These are phyloP conservation scores for Heliconius congener DNA, from an alignment of 1,140 invertebrate species.

Conservation along the genomic window DNA sequence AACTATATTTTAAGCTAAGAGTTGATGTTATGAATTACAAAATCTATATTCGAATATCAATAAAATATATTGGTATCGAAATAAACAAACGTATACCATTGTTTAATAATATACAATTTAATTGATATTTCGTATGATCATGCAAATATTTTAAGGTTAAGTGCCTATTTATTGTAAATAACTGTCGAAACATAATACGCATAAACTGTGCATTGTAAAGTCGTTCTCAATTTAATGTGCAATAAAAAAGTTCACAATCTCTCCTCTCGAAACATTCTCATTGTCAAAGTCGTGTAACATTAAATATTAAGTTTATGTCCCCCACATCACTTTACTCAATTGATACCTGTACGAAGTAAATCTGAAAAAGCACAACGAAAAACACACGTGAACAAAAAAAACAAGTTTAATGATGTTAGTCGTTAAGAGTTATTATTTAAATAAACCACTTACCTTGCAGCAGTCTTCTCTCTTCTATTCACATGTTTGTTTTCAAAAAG, in stretches of 20 bases:
- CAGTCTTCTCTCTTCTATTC: constrained; percentile 48
- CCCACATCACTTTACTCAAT: constrained; percentile 46
- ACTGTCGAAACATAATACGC: constrained; percentile 35
- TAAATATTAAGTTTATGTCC: constrained; percentile 34
- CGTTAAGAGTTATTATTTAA: constrained; percentile 41
- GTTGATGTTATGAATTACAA: not conserved
- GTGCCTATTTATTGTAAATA: constrained; percentile 36
- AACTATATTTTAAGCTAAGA: not conserved
- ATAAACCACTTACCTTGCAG: constrained; percentile 62
- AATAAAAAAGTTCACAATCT: constrained; percentile 36
- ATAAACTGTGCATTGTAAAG: constrained; percentile 36
- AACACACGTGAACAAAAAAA: constrained; percentile 53
- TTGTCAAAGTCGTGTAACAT: constrained; percentile 27
- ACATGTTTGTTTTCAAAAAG: constrained; percentile 49
- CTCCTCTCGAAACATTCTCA: constrained; percentile 32
- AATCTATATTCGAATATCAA: not conserved
- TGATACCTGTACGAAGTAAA: constrained; percentile 75
- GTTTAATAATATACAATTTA: constrained; percentile 14
- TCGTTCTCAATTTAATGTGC: constrained; percentile 38
- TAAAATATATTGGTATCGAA: not conserved
- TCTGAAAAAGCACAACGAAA: constrained; percentile 74
- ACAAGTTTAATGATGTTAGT: constrained; percentile 57
- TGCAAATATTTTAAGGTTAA: constrained; percentile 31
- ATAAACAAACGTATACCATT: not conserved
- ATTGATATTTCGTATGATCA: constrained; percentile 24